Base-by-base conservation (phyloP, 2,888 invertebrate genomes). In the Trachelus stipa region DNA sequence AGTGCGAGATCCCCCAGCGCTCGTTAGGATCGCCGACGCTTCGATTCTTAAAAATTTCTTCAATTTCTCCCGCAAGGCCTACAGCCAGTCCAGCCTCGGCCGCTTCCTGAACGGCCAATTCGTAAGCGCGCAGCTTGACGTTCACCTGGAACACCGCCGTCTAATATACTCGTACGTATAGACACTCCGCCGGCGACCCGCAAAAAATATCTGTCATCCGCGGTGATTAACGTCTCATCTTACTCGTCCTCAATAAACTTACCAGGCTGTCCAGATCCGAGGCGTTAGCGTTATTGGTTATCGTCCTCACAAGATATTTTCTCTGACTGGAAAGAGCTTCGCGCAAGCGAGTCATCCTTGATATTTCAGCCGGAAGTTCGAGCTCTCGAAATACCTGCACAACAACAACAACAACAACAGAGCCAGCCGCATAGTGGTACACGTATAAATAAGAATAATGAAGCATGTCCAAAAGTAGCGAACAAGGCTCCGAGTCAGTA, bases 1-100 rank as follows among this genome's bases (percentile, higher is more conserved):
- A 96, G 91, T 97, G 96, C 74, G 96, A 92, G 86, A 95, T 94
- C 85, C 95, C 96, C 97, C 97, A 97, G 88, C 95, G 94, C 84
- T 94, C 94, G 77, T 94, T 87, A 3, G 83, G 71, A 68, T 85
- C 82, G 6, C 33, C 56, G 6, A 78, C 77, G 11, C 82, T 81
- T 11, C 76, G 79, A 76, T 85, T 83, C 0, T 84, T 78, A 2
- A 79, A 80, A 31, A 83, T 82, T 31, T 76, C 76, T 9, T 81
- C 81, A 6, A 82, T 81, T 40, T 87, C 85, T 11, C 80, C 78
- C 6, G 85, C 81, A 12, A 88, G 84, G 80, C 91, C 91, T 23
- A 92, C 85, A 40, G 91, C 82, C 81, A 96, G 91, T 15, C 96
- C 96, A 77, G 94, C 94, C 78, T 94, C 93, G 35, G 96, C 95